A percentile compares a stretch with the other conserved stretches of the same genome.
phyloP scores from a whole-genome alignment of 1,140 invertebrate species.

The Phymastichus coffea region DNA sequence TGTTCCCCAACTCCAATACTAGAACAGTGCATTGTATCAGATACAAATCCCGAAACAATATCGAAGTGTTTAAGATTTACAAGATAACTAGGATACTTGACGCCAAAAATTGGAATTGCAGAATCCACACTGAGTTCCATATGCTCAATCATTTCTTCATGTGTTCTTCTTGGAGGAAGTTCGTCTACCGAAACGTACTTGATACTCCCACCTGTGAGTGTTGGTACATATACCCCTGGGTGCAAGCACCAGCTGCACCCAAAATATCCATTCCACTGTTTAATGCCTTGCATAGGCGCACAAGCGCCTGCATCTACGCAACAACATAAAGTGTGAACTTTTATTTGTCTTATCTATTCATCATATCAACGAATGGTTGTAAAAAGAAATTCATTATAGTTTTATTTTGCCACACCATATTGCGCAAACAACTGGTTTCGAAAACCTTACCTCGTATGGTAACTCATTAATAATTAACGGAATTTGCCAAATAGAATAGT shows the following conservation, averaged over 20 bases:
- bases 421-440: slow-evolving; percentile 21
- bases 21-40: slow-evolving; percentile 28
- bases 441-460: slow-evolving; percentile 14
- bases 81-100: slow-evolving; percentile 14
- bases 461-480: slow-evolving; percentile 30
- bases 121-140: slow-evolving; percentile 7
- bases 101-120: slow-evolving; percentile 7
- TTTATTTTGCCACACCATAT: slow-evolving; percentile 28
- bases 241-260: slow-evolving; percentile 26
- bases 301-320: slow-evolving; percentile 27
- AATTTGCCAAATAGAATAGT: slow-evolving; percentile 28
- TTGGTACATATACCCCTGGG: slow-evolving; percentile 16
- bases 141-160: not conserved
- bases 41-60: slow-evolving; percentile 25
- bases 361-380: slow-evolving; percentile 25
- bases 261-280: slow-evolving; percentile 23
- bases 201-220: not conserved
- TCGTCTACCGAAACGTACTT: slow-evolving; percentile 12
- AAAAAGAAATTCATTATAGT: slow-evolving; percentile 30
- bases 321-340: slow-evolving; percentile 25
- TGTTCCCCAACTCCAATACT: slow-evolving; percentile 21
- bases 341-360: slow-evolving; percentile 25
- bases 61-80: slow-evolving; percentile 26
- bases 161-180: not conserved
- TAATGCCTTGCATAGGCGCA: slow-evolving; percentile 26